A percentile compares a stretch with the other conserved stretches of the same genome.
phyloP scores from a whole-genome alignment of 2,797 vertebrate species.

The Myiotriccus ornatus region DNA sequence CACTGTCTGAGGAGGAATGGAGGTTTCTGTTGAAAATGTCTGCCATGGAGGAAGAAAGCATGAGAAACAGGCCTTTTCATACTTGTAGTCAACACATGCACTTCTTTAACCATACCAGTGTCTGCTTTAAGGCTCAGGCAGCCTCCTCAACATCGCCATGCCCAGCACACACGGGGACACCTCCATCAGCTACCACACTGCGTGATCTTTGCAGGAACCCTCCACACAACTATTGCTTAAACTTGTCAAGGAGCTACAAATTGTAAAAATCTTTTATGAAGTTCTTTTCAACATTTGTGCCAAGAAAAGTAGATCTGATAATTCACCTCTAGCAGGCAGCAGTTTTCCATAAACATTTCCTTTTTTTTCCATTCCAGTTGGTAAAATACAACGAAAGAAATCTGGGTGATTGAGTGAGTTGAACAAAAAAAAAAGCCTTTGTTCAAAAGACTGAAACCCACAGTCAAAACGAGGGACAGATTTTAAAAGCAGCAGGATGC shows the following conservation, averaged over 20 bases:
- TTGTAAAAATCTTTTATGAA: neutral
- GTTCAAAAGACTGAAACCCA: conserved; percentile 10
- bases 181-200: neutral
- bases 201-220: neutral
- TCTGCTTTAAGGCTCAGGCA: neutral
- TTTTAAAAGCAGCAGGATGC: conserved; percentile 15
- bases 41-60: neutral
- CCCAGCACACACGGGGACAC: neutral
- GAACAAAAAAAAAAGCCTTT: neutral
- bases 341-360: neutral
- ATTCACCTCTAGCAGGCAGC: neutral
- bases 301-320: neutral
- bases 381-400: neutral
- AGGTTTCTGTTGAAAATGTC: neutral
- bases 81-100: neutral
- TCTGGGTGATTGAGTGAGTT: neutral
- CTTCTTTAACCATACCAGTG: neutral
- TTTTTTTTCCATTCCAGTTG: neutral
- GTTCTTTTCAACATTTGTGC: neutral
- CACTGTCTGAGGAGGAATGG: accelerated
- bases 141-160: neutral
- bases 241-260: neutral
- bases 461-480: neutral
- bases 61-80: neutral
- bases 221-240: neutral